Evolutionary conservation across 2,113 vertebrate species (phyloP).

Genomic region (Piprites chloris): DNA sequence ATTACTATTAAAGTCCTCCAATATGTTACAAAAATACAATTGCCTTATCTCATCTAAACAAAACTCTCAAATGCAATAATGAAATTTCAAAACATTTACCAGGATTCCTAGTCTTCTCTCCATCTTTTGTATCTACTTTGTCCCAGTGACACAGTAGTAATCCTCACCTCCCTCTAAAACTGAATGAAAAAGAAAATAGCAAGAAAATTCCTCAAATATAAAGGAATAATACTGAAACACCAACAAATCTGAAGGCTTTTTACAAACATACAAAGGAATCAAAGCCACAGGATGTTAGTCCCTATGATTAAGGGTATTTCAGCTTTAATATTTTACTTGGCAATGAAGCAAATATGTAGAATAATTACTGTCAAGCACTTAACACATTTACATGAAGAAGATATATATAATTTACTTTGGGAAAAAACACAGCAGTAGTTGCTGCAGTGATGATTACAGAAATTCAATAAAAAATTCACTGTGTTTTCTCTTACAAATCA

Average conservation of each 20-base stretch:
- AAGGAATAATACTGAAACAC: not conserved
- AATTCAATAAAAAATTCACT: not conserved
- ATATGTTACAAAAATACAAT: not conserved
- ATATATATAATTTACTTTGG: not conserved
- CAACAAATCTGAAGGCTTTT: not conserved
- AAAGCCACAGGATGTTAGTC: not conserved
- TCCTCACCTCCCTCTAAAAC: not conserved
- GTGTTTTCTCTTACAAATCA: not conserved
- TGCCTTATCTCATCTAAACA: not conserved
- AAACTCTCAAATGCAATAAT: not conserved
- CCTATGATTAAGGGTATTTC: not conserved
- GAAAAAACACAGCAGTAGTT: not conserved
- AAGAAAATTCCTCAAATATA: not conserved
- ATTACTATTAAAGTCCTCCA: not conserved
- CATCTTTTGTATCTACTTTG: not conserved
- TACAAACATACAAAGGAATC: not conserved
- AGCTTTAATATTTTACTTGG: conserved; percentile 17
- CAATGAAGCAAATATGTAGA: conserved; percentile 16
- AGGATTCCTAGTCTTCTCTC: not conserved
- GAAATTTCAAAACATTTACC: not conserved
- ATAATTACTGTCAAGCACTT: conserved; percentile 33
- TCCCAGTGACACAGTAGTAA: not conserved
- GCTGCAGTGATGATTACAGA: not conserved
- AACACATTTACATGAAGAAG: conserved; percentile 2
- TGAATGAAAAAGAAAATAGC: not conserved